Percentiles rank a stretch among this genome's conserved stretches.
Evolutionary conservation across 2,888 invertebrate species (phyloP).

Genomic region (Lypha dubia): DNA sequence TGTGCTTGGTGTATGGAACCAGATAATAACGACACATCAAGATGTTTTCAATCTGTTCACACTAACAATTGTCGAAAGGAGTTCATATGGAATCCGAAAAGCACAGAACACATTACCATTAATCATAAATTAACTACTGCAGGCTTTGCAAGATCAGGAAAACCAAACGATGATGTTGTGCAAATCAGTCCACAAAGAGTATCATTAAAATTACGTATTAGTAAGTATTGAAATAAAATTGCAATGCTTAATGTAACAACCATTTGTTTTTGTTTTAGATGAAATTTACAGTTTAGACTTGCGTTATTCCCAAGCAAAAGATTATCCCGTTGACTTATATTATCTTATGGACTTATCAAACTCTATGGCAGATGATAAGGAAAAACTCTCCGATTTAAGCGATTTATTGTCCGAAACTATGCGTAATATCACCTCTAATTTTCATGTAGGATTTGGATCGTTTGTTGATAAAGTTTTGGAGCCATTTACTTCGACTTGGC

Average conservation of each 20-base stretch:
- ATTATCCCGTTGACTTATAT: slow-evolving; percentile 99
- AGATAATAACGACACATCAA: slow-evolving; percentile 85
- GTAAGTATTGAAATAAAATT: slow-evolving; percentile 84
- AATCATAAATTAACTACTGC: slow-evolving; percentile 85
- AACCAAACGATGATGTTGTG: slow-evolving; percentile 85
- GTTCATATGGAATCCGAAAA: slow-evolving; percentile 88
- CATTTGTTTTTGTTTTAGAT: slow-evolving; percentile 84
- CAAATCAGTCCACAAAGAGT: slow-evolving; percentile 93
- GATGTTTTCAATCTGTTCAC: slow-evolving; percentile 88
- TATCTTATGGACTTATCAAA: slow-evolving; percentile 99
- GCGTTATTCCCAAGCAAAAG: slow-evolving; percentile 92
- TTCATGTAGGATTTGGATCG: slow-evolving; percentile 95
- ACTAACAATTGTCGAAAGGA: slow-evolving; percentile 87
- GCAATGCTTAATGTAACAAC: slow-evolving; percentile 65
- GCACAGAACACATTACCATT: slow-evolving; percentile 84
- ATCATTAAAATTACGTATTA: slow-evolving; percentile 89
- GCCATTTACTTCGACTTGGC: slow-evolving; percentile 97
- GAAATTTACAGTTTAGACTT: slow-evolving; percentile 90
- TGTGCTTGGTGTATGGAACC: slow-evolving; percentile 93
- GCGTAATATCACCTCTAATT: slow-evolving; percentile 95
- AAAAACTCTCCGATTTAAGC: slow-evolving; percentile 94
- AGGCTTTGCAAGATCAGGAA: slow-evolving; percentile 74
- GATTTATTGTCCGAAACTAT: slow-evolving; percentile 92
- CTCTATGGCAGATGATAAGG: slow-evolving; percentile 99
- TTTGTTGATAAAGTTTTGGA: slow-evolving; percentile 98